These are phyloP conservation scores for Onychorhynchus coronatus DNA, from an alignment of 2,113 vertebrate genomes.

Conservation along the genomic window DNA sequence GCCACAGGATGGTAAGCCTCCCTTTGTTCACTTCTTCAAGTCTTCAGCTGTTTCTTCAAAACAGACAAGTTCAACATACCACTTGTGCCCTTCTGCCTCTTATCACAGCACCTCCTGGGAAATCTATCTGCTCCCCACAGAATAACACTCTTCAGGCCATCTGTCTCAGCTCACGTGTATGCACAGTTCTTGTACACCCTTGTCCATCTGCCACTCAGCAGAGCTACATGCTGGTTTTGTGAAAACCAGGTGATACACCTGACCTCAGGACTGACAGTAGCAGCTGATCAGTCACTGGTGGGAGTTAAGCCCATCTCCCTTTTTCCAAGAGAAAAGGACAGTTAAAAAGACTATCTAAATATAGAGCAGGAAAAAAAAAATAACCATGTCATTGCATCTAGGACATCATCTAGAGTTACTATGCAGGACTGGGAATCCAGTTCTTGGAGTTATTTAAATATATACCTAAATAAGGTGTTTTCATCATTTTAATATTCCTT, in stretches of 20 bases:
- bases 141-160: conserved; percentile 11
- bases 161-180: conserved; percentile 17
- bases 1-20: not conserved
- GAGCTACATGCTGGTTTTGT: conserved; percentile 27
- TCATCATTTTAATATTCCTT: not conserved
- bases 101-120: not conserved
- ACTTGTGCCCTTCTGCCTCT: not conserved
- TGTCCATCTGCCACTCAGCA: conserved; percentile 37
- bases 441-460: conserved; percentile 46
- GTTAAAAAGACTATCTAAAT: conserved; percentile 42
- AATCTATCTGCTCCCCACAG: not conserved
- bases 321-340: conserved; percentile 26
- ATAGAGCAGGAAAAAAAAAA: conserved; percentile 36
- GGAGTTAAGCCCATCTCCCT: conserved; percentile 38
- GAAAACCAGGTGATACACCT: conserved; percentile 45
- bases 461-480: conserved; percentile 9
- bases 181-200: not conserved
- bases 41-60: not conserved
- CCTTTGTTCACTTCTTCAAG: not conserved
- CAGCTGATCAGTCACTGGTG: conserved; percentile 33
- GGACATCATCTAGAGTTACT: conserved; percentile 12
- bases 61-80: not conserved
- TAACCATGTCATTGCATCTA: conserved; percentile 62
- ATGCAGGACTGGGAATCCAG: conserved; percentile 42
- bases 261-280: not conserved